Evolutionary conservation across 2,888 invertebrate genomes (phyloP).

Genomic region (Cartodere bifasciata): DNA sequence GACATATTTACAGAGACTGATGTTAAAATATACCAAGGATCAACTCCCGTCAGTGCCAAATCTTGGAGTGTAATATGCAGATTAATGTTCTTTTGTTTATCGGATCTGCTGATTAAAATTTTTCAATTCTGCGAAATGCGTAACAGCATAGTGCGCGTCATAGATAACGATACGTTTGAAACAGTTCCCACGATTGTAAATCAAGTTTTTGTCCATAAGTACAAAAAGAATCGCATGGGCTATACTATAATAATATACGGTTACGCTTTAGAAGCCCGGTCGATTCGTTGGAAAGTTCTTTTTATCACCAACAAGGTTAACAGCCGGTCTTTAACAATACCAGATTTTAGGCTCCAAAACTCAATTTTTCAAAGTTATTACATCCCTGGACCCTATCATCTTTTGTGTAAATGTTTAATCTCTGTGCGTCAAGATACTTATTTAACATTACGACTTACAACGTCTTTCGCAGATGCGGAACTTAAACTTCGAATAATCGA

Average conservation of each 20-base stretch:
- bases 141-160: constrained; percentile 23
- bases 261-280: constrained; percentile 16
- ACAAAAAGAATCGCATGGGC: constrained; percentile 23
- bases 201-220: constrained; percentile 19
- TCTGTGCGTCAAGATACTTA: constrained; percentile 14
- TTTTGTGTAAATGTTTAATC: constrained; percentile 17
- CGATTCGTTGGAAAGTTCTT: constrained; percentile 22
- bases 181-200: constrained; percentile 23
- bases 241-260: constrained; percentile 30
- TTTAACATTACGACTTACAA: constrained; percentile 17
- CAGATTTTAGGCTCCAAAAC: too few relatives aligned
- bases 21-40: constrained; percentile 17
- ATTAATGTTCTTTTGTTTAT: constrained; percentile 12
- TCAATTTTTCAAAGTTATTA: too few relatives aligned
- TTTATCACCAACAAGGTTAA: constrained; percentile 17
- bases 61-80: constrained; percentile 23
- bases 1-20: constrained; percentile 21
- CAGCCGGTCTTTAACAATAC: constrained; percentile 11
- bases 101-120: constrained; percentile 19
- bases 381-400: constrained; percentile 17
- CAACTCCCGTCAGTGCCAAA: constrained; percentile 7
- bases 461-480: constrained; percentile 14
- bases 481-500: constrained; percentile 16
- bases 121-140: constrained; percentile 21
- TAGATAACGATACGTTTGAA: constrained; percentile 26